Evolutionary conservation across 2,888 invertebrate species (phyloP).

Genomic region (Dendrolimus pini): DNA sequence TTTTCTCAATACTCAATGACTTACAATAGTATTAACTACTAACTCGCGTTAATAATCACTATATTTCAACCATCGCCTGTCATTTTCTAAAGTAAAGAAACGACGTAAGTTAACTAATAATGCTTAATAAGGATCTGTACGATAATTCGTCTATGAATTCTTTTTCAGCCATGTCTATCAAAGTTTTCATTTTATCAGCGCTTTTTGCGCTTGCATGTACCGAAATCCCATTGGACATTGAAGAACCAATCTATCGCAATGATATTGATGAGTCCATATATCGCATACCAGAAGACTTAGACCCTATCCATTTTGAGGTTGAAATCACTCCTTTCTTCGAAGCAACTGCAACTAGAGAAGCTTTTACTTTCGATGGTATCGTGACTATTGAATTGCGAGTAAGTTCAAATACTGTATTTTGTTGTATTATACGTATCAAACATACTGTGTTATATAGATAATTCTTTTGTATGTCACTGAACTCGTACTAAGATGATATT

Average conservation of each 20-base stretch:
- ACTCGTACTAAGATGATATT: no score
- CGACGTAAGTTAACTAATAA: no score
- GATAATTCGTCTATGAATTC: conserved; percentile 1
- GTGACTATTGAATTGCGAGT: conserved; percentile 53
- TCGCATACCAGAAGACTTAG: conserved; percentile 58
- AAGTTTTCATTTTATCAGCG: conserved; percentile 33
- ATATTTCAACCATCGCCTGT: no score
- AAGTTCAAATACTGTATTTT: conserved; percentile 14
- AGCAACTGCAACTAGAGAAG: conserved; percentile 31
- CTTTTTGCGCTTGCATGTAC: conserved; percentile 31
- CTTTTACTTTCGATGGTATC: conserved; percentile 65
- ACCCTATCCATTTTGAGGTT: conserved; percentile 70
- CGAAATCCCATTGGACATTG: conserved; percentile 45
- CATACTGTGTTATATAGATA: no score
- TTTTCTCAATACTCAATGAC: no score
- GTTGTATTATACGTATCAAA: no score
- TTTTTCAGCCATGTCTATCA: conserved; percentile 37
- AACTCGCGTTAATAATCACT: no score
- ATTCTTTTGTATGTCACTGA: no score
- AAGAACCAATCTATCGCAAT: conserved; percentile 20
- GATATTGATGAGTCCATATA: conserved; percentile 28
- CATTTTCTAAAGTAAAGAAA: no score
- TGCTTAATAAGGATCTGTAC: not conserved
- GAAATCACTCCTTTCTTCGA: conserved; percentile 72
- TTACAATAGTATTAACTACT: no score